Base-by-base conservation (phyloP, 2,113 vertebrate species). In the Xiphophorus couchianus region DNA sequence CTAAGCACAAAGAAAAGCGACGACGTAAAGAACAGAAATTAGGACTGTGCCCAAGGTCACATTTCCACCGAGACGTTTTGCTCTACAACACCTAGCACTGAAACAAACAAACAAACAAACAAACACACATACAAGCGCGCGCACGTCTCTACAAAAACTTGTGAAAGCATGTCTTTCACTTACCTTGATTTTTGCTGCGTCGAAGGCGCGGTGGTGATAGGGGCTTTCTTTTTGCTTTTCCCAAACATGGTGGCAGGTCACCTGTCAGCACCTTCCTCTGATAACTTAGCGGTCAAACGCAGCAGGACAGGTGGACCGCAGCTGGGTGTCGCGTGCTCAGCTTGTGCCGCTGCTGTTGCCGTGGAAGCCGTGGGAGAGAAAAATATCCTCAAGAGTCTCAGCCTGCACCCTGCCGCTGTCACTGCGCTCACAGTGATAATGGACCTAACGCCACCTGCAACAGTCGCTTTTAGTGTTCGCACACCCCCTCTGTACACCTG, bases 171-270 rank as follows among this genome's bases (percentile, higher is more conserved):
- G 39, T 15, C 7, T 10, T 9, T 3, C 51, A 88, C 89, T 92
- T 37, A 92, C 91, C 51, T 10, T 3, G 77, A 0, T 30, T 90
- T 93, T 0, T 81, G 73, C 1, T 71, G 80, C 58, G 86, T 90
- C 28, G 61, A 15, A 0, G 61, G 1, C 28, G 61, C 4, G 2
- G 27, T 14, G 13, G 62, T 30, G 29, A 93, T 88, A 0, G 28
- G 1, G 14, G 37, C 86, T 73, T 71, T 65, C 73, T 91, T 93
- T 28, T 9, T 84, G 71, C 86, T 94, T 27, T 48, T 48, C 74
- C 79, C 92, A n/a, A 93, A 89, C 93, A 93, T 94, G 70, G 30
- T 93, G 90, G 62, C 83, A 63, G 88, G 28, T 80, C 77, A 77
- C 84, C 88, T 87, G 83, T 84, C 81, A 22, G 86, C 69, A 54